A percentile compares a stretch with the other conserved stretches of the same genome.
These are phyloP conservation scores for Phaenicophaeus curvirostris DNA, from an alignment of 2,797 vertebrate genomes.

Conservation along the genomic window DNA sequence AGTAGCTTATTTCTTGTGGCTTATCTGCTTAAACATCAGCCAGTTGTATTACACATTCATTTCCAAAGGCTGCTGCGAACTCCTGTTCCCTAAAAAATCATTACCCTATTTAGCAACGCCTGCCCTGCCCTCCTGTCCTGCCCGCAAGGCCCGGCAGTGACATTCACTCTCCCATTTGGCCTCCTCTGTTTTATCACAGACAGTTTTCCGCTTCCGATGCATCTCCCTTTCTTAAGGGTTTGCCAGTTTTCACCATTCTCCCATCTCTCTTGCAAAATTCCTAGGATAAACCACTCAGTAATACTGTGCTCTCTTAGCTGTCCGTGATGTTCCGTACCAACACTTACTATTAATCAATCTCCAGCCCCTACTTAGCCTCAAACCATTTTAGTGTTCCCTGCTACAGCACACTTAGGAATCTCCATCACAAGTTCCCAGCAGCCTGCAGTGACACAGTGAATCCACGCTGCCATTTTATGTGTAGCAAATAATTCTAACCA, in stretches of 20 bases:
- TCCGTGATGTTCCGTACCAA: background rate
- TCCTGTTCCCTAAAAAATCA: background rate
- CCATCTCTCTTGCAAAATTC: background rate
- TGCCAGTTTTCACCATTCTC: background rate
- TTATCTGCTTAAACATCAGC: background rate
- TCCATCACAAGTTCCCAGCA: background rate
- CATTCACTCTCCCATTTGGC: background rate
- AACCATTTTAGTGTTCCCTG: background rate
- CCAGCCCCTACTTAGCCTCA: background rate
- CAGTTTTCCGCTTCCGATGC: background rate
- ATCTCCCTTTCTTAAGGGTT: background rate
- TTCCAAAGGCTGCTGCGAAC: background rate
- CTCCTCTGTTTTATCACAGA: background rate
- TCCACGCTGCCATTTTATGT: background rate
- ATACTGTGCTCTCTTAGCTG: background rate
- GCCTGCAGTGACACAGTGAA: background rate
- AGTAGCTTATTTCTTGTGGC: background rate
- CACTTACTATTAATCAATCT: background rate
- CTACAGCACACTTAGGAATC: background rate
- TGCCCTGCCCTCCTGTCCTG: background rate
- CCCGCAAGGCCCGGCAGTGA: background rate
- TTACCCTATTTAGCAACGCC: background rate
- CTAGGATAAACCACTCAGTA: background rate
- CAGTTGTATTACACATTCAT: background rate
- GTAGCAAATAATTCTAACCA: background rate